phyloP scores from a whole-genome alignment of 2,888 invertebrate species.

The Drosophila crucigera region DNA sequence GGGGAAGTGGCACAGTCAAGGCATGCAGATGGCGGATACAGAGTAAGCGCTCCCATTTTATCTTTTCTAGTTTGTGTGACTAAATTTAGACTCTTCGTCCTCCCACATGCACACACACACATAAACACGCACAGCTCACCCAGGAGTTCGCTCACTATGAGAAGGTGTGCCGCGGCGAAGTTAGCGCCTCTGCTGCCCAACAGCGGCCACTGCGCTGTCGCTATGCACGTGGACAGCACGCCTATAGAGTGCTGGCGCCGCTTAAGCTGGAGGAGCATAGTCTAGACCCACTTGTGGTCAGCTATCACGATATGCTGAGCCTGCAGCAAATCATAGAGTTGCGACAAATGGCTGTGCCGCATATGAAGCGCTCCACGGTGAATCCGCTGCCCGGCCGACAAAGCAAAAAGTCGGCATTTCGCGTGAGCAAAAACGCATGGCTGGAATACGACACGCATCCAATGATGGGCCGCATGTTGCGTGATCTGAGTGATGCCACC shows the following conservation, averaged over 20 bases:
- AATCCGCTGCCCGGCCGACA: constrained; percentile 92
- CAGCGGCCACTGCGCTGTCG: constrained; percentile 77
- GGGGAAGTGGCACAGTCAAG: constrained; percentile 30
- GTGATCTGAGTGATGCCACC: constrained; percentile 90
- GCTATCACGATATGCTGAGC: constrained; percentile 87
- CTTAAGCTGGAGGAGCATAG: constrained; percentile 86
- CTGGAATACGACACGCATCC: constrained; percentile 79
- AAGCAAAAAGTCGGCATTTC: constrained; percentile 90
- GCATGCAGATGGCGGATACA: constrained; percentile 51
- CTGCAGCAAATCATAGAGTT: constrained; percentile 87
- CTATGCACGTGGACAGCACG: constrained; percentile 55
- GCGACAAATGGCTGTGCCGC: constrained; percentile 86
- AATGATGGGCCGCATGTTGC: constrained; percentile 85
- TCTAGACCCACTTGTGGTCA: constrained; percentile 86
- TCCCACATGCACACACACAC: constrained; percentile 13
- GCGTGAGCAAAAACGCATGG: constrained; percentile 89
- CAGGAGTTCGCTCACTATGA: constrained; percentile 85
- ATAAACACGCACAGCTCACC: constrained; percentile 58
- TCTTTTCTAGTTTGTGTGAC: constrained; percentile 10
- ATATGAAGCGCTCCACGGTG: constrained; percentile 86
- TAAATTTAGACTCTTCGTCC: constrained; percentile 31
- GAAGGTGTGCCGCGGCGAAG: constrained; percentile 79
- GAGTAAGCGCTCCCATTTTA: constrained; percentile 43
- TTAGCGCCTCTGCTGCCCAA: constrained; percentile 59
- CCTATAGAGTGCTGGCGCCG: constrained; percentile 76